phyloP scores from a whole-genome alignment of 2,797 vertebrate genomes.

The Xenops minutus region DNA sequence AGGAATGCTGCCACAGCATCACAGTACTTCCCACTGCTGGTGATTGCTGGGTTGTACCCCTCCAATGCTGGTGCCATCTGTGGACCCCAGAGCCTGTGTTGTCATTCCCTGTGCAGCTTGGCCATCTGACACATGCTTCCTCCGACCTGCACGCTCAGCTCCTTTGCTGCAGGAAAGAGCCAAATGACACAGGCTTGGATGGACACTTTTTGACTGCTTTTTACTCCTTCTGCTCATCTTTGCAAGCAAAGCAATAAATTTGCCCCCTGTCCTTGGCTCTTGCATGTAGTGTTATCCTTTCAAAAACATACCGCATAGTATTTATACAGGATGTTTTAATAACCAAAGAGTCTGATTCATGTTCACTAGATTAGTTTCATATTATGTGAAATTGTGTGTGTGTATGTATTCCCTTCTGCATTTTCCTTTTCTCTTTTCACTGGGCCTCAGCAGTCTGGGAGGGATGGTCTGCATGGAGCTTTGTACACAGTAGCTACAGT shows the following conservation, averaged over 20 bases:
- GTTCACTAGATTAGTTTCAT: not conserved
- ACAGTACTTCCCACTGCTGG: fast-evolving
- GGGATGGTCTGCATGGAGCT: not conserved
- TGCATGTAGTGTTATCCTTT: not conserved
- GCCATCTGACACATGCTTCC: fast-evolving
- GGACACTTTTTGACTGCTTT: not conserved
- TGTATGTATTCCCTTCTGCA: not conserved
- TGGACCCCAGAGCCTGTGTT: fast-evolving
- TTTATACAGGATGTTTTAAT: not conserved
- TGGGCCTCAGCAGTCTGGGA: not conserved
- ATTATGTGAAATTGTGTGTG: not conserved
- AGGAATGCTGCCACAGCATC: not conserved
- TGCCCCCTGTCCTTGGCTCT: not conserved
- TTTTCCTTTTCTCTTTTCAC: not conserved
- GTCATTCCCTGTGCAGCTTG: not conserved
- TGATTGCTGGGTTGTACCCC: not conserved
- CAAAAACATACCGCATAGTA: not conserved
- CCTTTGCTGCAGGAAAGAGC: not conserved
- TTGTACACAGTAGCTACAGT: not conserved
- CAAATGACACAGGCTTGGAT: not conserved
- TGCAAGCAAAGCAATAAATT: not conserved
- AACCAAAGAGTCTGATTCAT: not conserved
- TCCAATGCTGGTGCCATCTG: fast-evolving
- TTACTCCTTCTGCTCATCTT: not conserved
- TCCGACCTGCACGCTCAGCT: fast-evolving